Evolutionary conservation across 2,797 vertebrate species (phyloP), one percentile per base, ranked within the genome.

Genomic region (Podarcis lilfordi): DNA sequence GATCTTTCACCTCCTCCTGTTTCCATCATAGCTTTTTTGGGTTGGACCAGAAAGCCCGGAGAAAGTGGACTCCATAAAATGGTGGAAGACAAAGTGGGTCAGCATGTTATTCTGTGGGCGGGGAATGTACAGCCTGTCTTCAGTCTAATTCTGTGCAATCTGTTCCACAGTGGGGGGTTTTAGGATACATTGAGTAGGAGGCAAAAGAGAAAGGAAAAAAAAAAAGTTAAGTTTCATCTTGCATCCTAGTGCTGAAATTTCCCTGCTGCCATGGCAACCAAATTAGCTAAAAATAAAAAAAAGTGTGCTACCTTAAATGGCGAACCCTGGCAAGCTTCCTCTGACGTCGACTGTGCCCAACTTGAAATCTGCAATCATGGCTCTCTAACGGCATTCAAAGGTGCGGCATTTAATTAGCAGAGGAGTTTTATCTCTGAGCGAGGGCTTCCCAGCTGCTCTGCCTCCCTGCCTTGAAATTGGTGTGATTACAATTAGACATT

Each of bases 211-310:
- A 15, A 37, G 21, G 17, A n/a, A 5, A 4, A 15, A 4, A 15
- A 43, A 75, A 55, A 81, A 76, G 55, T 91, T 87, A 59, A 55
- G 89, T 91, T 29, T 91, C 81, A 88, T 0, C 80, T 69, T 32
- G 75, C 76, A 59, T 84, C 86, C 86, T 74, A 3, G 90, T 71
- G 85, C 93, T 35, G 92, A 89, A 90, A 87, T 89, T 88, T 93
- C 2, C 90, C 43, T 0, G 43, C 90, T 95, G 93, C 92, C 93
- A 91, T 95, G 92, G 95, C 55, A 95, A 96, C 95, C 89, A 87
- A 94, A 86, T 93, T 71, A 90, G 91, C 95, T 95, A 95, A 94
- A 95, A 95, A 95, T 95, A 95, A 93, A 79, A 69, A 92, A 94
- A 55, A 55, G 50, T 55, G 81, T 37, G 84, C 92, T 80, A 80